These are phyloP conservation scores for Pachypanchax playfairii DNA, from an alignment of 2,113 vertebrate species.

Conservation along the genomic window DNA sequence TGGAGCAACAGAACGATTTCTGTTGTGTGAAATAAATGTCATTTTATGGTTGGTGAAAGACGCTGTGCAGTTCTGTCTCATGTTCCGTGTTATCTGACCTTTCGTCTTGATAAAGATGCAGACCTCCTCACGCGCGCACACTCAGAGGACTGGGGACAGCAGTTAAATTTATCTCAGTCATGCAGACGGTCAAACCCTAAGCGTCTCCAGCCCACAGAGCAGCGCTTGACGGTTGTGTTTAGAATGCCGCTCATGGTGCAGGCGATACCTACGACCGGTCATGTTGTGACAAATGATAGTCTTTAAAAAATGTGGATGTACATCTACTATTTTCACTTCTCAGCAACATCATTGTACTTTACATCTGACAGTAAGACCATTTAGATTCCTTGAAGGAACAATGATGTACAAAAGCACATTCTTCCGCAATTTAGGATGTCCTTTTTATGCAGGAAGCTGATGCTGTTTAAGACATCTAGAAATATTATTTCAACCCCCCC, in stretches of 20 bases:
- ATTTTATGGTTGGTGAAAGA: background rate
- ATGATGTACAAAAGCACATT: background rate
- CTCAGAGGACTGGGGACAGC: slow-evolving; percentile 10
- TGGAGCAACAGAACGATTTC: background rate
- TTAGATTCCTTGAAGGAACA: background rate
- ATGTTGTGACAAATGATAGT: slow-evolving; percentile 30
- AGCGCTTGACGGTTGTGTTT: slow-evolving; percentile 19
- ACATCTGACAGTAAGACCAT: background rate
- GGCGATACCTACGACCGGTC: slow-evolving; percentile 4
- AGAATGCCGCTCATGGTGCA: slow-evolving; percentile 19
- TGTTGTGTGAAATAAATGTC: background rate
- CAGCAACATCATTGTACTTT: background rate
- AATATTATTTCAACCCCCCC: background rate
- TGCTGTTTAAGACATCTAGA: background rate
- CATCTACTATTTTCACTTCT: slow-evolving; percentile 8
- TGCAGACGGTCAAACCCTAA: slow-evolving; percentile 41
- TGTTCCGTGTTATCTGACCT: slow-evolving; percentile 23
- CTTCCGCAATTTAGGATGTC: no score
- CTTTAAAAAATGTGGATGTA: slow-evolving; percentile 1
- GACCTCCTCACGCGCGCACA: slow-evolving; percentile 3
- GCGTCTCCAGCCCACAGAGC: slow-evolving; percentile 39
- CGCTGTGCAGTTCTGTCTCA: background rate
- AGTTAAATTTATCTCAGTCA: slow-evolving; percentile 54
- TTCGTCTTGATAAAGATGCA: background rate
- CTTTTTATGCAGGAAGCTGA: no score